Percentiles rank a stretch among this genome's conserved stretches.
These are phyloP conservation scores for Eremobia ochroleuca DNA, from an alignment of 2,888 invertebrate species.

Conservation along the genomic window DNA sequence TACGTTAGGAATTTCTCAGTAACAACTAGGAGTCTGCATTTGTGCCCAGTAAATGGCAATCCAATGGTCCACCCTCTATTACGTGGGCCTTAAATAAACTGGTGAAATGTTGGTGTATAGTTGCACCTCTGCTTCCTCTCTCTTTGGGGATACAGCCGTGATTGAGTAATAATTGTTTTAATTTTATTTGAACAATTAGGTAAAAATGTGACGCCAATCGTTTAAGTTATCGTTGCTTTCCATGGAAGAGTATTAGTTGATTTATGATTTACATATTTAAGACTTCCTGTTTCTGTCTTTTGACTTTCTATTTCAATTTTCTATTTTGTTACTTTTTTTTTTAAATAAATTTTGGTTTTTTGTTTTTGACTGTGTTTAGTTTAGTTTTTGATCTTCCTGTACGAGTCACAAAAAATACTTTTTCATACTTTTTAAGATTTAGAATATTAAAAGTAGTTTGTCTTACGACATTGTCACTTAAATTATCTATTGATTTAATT, in stretches of 20 bases:
- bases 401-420: too few species aligned
- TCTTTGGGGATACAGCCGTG: too few species aligned
- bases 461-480: background rate
- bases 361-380: too few species aligned
- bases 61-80: background rate
- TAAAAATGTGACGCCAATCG: slow-evolving; percentile 18
- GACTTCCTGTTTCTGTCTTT: too few species aligned
- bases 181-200: background rate
- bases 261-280: too few species aligned
- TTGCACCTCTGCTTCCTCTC: background rate
- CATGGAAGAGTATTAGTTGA: background rate
- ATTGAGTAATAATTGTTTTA: background rate
- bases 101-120: background rate
- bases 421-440: too few species aligned
- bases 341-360: too few species aligned
- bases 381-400: too few species aligned
- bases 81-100: background rate
- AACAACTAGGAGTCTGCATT: too few species aligned
- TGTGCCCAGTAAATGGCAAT: background rate
- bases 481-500: background rate
- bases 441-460: background rate
- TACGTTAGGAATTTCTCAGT: too few species aligned
- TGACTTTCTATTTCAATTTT: too few species aligned
- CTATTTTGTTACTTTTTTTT: too few species aligned
- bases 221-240: slow-evolving; percentile 1